Evolutionary conservation across 2,888 invertebrate species (phyloP).

Genomic region (Silvanus unidentatus): DNA sequence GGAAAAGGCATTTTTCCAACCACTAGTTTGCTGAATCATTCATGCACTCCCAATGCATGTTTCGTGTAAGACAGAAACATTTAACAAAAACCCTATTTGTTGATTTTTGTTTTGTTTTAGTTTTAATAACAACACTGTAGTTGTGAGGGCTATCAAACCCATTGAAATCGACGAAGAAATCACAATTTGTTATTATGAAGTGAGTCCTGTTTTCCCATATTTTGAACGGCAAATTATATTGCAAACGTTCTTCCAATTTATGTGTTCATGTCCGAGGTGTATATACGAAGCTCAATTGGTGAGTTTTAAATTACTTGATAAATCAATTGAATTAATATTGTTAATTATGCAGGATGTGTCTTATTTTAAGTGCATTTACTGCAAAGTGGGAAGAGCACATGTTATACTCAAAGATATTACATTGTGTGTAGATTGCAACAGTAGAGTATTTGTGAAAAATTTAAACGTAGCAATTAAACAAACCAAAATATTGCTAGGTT

Average conservation of each 20-base stretch:
- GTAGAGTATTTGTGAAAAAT: no score
- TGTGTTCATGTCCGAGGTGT: constrained; percentile 22
- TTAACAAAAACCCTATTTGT: neutral
- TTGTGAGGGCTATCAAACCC: constrained; percentile 22
- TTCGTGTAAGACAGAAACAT: constrained; percentile 28
- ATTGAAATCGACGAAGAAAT: constrained; percentile 27
- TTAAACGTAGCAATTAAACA: no score
- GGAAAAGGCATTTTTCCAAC: constrained; percentile 29
- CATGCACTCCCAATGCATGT: constrained; percentile 26
- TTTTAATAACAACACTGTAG: constrained; percentile 18
- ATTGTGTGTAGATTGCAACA: no score
- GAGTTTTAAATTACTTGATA: no score
- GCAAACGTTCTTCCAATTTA: constrained; percentile 20
- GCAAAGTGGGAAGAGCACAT: no score
- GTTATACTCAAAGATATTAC: no score
- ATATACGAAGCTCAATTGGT: constrained; percentile 16
- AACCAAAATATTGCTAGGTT: no score
- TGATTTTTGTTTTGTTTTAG: constrained; percentile 18
- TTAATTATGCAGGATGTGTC: no score
- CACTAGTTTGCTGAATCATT: constrained; percentile 24
- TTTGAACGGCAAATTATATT: constrained; percentile 19
- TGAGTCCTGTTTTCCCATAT: constrained; percentile 16
- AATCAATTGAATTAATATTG: no score
- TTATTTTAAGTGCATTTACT: no score
- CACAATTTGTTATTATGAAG: constrained; percentile 25